Evolutionary conservation across 2,113 vertebrate genomes (phyloP).

Genomic region (Machaerirhynchus nigripectus): DNA sequence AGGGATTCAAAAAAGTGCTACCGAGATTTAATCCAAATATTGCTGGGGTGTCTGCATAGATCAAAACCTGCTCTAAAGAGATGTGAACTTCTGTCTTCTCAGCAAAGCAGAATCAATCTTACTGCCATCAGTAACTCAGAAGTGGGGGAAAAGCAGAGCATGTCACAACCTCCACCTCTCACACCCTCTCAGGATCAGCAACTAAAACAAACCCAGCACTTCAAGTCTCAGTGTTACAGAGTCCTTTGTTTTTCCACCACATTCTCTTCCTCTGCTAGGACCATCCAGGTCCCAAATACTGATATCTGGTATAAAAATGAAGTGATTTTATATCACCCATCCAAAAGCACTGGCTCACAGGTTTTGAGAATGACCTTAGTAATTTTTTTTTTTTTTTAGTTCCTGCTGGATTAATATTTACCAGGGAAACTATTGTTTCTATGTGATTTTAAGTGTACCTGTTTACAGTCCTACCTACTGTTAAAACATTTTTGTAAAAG

Average conservation of each 20-base stretch:
- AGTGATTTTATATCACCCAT: background rate
- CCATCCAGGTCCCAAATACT: background rate
- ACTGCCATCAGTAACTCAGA: background rate
- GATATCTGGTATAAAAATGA: background rate
- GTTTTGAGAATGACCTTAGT: background rate
- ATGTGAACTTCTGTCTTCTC: background rate
- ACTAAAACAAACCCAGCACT: background rate
- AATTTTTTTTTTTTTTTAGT: background rate
- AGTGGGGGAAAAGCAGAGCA: background rate
- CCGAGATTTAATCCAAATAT: background rate
- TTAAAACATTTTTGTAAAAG: background rate
- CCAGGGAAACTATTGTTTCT: background rate
- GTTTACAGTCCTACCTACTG: background rate
- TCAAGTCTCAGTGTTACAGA: background rate
- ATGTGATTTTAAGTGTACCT: background rate
- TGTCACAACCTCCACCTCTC: background rate
- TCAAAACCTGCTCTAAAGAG: background rate
- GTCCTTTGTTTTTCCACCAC: background rate
- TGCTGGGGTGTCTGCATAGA: background rate
- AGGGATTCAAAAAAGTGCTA: background rate
- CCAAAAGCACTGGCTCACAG: background rate
- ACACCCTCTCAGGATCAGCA: background rate
- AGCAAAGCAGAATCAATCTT: background rate
- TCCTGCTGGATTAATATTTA: background rate
- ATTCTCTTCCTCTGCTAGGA: background rate